Base-by-base conservation (phyloP, 2,113 vertebrate species). In the Crotalus tigris region DNA sequence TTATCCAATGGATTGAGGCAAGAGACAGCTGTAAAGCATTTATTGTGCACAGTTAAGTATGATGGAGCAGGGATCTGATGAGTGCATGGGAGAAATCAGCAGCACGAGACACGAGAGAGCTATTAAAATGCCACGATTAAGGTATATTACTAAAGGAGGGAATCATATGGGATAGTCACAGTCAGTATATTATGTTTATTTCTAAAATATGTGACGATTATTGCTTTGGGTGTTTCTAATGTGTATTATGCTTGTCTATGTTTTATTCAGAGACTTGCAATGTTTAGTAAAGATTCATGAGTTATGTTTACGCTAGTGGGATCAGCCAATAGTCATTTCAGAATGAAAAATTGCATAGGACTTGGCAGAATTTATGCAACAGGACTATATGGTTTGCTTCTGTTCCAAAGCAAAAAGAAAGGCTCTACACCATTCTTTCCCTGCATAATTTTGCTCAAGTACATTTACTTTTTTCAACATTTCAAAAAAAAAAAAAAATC, bases 1-100 rank as follows among this genome's bases (percentile, higher is more conserved):
- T 86, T 90, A 86, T 92, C 81, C 64, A 2, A 39, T 54, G 53
- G 61, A 88, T 13, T 15, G 39, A 87, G n/a, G 61, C 61, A 88
- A 44, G 33, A 91, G 89, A 61, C 85, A 90, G 26, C 61, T 81
- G 85, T 46, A 92, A 91, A 89, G 44, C 57, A 58, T 94, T 94
- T 94, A 55, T 87, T 87, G 75, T 33, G 87, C 57, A 55, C 61
- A 81, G 49, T 92, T 92, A 87, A 53, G 19, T 49, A 51, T 69
- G 75, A 92, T 87, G 33, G 75, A 87, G 61, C 61, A 91, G 54
- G 54, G 64, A 91, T 85, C 54, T 85, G 69, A 44, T 91, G 90
- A 93, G 93, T 64, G 64, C 44, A 55, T 93, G 69, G 90, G 64
- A 85, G 58, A 29, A 69, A 51, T 86, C 87, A 90, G 58, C 69